Evolutionary conservation across 2,113 vertebrate genomes (phyloP).

Genomic region (Scophthalmus maximus): DNA sequence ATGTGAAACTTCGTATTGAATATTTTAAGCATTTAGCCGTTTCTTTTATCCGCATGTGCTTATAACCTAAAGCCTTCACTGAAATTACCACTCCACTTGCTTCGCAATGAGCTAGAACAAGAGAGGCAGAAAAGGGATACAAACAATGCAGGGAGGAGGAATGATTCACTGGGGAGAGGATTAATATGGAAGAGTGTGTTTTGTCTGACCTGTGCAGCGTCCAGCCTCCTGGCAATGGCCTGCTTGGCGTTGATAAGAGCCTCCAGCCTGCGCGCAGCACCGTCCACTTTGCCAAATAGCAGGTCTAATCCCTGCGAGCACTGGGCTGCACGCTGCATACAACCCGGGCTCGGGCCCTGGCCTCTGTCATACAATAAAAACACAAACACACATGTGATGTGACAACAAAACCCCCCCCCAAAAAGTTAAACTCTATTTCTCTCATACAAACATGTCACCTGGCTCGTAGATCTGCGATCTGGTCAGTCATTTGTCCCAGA

Average conservation of each 20-base stretch:
- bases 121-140: not conserved
- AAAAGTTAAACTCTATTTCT: not conserved
- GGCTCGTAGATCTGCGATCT: constrained; percentile 90
- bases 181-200: constrained; percentile 36
- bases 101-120: constrained; percentile 7
- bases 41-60: not conserved
- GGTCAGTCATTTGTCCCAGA: constrained; percentile 95
- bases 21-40: not conserved
- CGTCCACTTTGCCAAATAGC: constrained; percentile 94
- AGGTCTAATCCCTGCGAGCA: constrained; percentile 94
- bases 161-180: constrained; percentile 12
- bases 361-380: constrained; percentile 80
- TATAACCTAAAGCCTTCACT: not conserved
- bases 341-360: constrained; percentile 89
- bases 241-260: constrained; percentile 97
- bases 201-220: constrained; percentile 92
- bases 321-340: constrained; percentile 94
- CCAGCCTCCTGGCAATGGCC: constrained; percentile 94
- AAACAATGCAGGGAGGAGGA: not conserved
- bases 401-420: too few species aligned
- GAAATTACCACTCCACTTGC: not conserved
- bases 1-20: not conserved
- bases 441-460: constrained; percentile 80
- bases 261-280: constrained; percentile 92
- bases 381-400: constrained; percentile 17